Evolutionary conservation across 2,797 vertebrate genomes (phyloP).

Genomic region (Acanthurus leucopareius): DNA sequence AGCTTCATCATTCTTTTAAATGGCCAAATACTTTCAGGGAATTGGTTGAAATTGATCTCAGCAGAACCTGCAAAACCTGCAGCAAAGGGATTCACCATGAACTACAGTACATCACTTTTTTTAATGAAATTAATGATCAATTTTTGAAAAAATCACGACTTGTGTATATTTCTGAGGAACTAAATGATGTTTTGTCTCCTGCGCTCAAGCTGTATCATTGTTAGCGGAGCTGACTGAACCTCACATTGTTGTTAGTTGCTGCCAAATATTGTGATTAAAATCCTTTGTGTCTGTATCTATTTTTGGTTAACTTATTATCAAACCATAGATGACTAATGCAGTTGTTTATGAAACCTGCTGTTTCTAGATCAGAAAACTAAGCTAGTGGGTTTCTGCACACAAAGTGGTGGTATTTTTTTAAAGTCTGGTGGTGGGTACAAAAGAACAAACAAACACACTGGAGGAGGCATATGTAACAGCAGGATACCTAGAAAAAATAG

Average conservation of each 20-base stretch:
- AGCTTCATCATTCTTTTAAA: not conserved
- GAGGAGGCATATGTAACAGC: not conserved
- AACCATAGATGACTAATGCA: conserved; percentile 48
- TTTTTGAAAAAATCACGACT: not conserved
- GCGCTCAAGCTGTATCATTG: not conserved
- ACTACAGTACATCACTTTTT: not conserved
- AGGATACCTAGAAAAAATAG: not conserved
- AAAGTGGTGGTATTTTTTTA: not conserved
- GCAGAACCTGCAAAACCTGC: too few species aligned
- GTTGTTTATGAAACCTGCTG: conserved; percentile 37
- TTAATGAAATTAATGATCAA: not conserved
- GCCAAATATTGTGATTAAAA: conserved; percentile 17
- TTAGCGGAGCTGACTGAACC: not conserved
- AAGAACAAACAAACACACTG: not conserved
- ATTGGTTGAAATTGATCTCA: not conserved
- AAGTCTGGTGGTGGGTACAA: not conserved
- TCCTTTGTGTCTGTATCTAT: conserved; percentile 37
- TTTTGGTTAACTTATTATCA: conserved; percentile 29
- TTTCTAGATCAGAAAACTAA: conserved; percentile 30
- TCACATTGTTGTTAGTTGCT: not conserved
- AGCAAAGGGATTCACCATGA: too few species aligned
- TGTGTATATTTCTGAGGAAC: not conserved
- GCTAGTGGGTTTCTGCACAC: conserved; percentile 3
- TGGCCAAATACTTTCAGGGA: not conserved
- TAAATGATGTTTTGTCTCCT: not conserved